Evolutionary conservation across 2,888 invertebrate genomes (phyloP).

Genomic region (Lithophane leautieri): DNA sequence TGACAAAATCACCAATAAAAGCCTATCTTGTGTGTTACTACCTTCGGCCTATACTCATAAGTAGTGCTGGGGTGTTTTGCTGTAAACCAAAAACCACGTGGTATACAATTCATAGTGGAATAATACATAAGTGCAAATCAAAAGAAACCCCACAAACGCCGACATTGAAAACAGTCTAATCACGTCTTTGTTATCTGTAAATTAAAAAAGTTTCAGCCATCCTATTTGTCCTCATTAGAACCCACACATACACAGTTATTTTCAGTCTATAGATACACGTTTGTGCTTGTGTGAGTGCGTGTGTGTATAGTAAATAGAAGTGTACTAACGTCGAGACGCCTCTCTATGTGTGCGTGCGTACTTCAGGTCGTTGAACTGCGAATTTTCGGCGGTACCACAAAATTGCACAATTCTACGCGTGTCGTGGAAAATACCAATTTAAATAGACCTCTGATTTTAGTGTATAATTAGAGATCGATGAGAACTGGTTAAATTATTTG

Average conservation of each 20-base stretch:
- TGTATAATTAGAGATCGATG: conserved; percentile 17
- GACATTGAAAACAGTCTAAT: conserved; percentile 52
- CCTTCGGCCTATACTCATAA: no score
- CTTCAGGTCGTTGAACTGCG: conserved; percentile 73
- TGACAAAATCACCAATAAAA: not conserved
- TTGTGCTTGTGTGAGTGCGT: conserved; percentile 65
- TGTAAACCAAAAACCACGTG: not conserved
- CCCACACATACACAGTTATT: conserved; percentile 61
- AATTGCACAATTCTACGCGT: conserved; percentile 76
- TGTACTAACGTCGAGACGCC: conserved; percentile 70
- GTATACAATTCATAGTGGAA: not conserved
- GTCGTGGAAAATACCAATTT: conserved; percentile 42
- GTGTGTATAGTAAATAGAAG: conserved; percentile 68
- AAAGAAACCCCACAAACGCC: conserved; percentile 4
- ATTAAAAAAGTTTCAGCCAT: conserved; percentile 72
- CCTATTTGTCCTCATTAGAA: conserved; percentile 74
- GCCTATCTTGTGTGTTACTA: no score
- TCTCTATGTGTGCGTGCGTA: conserved; percentile 70
- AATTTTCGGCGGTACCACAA: conserved; percentile 75
- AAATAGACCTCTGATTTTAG: conserved; percentile 30
- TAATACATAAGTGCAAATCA: not conserved
- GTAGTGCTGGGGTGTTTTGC: not conserved
- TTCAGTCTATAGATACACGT: conserved; percentile 61
- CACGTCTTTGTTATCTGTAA: conserved; percentile 59
- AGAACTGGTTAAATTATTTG: conserved; percentile 42